Evolutionary conservation across 2,797 vertebrate genomes (phyloP), one percentile per base, ranked within the genome.

Genomic region (Chelon auratus): DNA sequence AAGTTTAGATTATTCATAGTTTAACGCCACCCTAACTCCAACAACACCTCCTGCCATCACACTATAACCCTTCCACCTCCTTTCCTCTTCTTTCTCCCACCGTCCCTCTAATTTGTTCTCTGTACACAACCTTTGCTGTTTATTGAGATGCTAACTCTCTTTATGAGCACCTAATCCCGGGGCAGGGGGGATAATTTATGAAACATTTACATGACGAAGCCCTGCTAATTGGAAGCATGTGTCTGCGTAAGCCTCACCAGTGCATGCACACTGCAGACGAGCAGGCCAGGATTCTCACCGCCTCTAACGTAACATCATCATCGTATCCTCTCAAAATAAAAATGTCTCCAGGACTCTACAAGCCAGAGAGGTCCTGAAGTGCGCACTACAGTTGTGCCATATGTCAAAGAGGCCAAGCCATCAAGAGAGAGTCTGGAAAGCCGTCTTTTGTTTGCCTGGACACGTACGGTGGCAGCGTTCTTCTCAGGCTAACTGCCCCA

Each of bases 131-230:
- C 93, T 89, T 92, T 87, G 94, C 95, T 96, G 95, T 97, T 97
- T 97, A 97, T 96, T 96, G 95, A 96, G 96, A 96, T 96, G 96
- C 96, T 96, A 95, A 94, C 96, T 96, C 93, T 93, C 96, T 96
- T 98, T 96, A 97, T 96, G 96, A 97, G 96, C 95, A 95, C 94
- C 97, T 98, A 98, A 99, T 98, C 97, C 97, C 81, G 85, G 87
- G 93, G 95, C 95, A 93, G 95, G 93, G 95, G 95, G 96, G 95
- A 95, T 97, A 97, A 98, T 97, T 98, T 97, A 97, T 96, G 95
- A 96, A 96, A 96, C 96, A 97, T 98, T 98, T 99, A 98, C 96
- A 97, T 97, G 97, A 96, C 96, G 96, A 96, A 95, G 94, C 96
- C 95, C 93, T 92, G 95, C 96, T 98, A 98, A 98, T 99, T 97